Conservation (phyloP, 2,888 invertebrate species). For the Protodeltote pygarga region DNA sequence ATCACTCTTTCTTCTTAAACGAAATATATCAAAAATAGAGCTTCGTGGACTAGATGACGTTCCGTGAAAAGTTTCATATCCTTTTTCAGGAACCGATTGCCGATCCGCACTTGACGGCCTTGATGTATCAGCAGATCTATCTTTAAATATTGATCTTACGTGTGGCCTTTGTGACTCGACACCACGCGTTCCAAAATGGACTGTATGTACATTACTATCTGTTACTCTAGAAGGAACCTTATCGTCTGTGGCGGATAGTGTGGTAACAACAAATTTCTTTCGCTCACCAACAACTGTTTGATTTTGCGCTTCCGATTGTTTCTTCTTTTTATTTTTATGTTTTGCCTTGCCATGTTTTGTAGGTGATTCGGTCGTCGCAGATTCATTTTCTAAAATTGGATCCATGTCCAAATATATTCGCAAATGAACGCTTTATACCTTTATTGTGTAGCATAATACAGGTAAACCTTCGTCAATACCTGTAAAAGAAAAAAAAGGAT, state of each 20-base stretch:
- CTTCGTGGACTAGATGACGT: constrained; percentile 83
- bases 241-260: constrained; percentile 70
- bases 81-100: constrained; percentile 70
- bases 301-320: constrained; percentile 64
- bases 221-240: constrained; percentile 70
- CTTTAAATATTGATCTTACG: constrained; percentile 80
- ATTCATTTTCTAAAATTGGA: constrained; percentile 85
- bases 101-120: constrained; percentile 79
- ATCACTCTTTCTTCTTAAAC: constrained; percentile 82
- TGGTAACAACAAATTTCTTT: constrained; percentile 80
- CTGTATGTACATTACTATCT: constrained; percentile 79
- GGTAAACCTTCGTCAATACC: constrained; percentile 61
- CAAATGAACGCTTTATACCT: constrained; percentile 60
- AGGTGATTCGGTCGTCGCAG: constrained; percentile 74
- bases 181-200: constrained; percentile 82
- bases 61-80: constrained; percentile 84
- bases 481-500: constrained; percentile 69
- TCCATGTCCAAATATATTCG: constrained; percentile 71
- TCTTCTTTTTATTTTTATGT: constrained; percentile 80
- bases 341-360: constrained; percentile 78
- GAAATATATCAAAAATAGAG: constrained; percentile 84
- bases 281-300: constrained; percentile 80
- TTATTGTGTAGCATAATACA: constrained; percentile 72
- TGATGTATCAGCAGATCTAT: constrained; percentile 68
- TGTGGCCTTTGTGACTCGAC: constrained; percentile 81